phyloP scores from a whole-genome alignment of 2,888 invertebrate species.

The Pantelozetes paolii region DNA sequence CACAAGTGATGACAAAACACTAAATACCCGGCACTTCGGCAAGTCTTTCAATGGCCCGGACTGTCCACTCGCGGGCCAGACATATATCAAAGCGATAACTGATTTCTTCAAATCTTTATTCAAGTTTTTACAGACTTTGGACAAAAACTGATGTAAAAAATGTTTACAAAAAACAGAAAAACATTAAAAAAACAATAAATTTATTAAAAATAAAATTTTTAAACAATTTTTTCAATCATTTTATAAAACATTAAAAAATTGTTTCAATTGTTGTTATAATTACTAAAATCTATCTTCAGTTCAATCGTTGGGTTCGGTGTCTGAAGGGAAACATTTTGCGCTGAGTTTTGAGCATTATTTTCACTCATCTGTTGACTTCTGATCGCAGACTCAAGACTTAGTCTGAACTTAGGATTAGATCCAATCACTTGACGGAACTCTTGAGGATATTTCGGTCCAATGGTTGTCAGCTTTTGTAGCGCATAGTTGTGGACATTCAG shows the following conservation, averaged over 20 bases:
- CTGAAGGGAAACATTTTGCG: constrained; percentile 34
- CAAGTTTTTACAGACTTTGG: too few relatives aligned
- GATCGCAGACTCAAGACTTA: constrained; percentile 78
- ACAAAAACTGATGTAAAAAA: too few relatives aligned
- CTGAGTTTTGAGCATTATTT: constrained; percentile 39
- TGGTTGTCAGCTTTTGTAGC: constrained; percentile 79
- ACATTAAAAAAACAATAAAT: too few relatives aligned
- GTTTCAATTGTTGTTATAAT: constrained; percentile 59
- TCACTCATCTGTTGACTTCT: constrained; percentile 64
- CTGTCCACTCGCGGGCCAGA: too few relatives aligned
- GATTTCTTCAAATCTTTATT: too few relatives aligned
- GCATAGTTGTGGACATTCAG: constrained; percentile 77
- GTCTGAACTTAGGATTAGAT: constrained; percentile 71
- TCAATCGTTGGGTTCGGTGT: constrained; percentile 64
- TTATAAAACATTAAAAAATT: too few relatives aligned
- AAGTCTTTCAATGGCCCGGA: too few relatives aligned
- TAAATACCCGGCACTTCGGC: background rate
- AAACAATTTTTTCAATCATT: too few relatives aligned
- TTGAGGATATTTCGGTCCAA: constrained; percentile 88
- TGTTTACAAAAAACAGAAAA: too few relatives aligned
- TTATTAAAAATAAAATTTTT: too few relatives aligned
- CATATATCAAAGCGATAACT: too few relatives aligned
- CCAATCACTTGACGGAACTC: constrained; percentile 88
- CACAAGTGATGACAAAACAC: too few relatives aligned
- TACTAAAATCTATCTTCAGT: constrained; percentile 89